Percentiles rank a stretch among this genome's conserved stretches.
phyloP scores from a whole-genome alignment of 2,888 invertebrate species.

The Venusia cambrica region DNA sequence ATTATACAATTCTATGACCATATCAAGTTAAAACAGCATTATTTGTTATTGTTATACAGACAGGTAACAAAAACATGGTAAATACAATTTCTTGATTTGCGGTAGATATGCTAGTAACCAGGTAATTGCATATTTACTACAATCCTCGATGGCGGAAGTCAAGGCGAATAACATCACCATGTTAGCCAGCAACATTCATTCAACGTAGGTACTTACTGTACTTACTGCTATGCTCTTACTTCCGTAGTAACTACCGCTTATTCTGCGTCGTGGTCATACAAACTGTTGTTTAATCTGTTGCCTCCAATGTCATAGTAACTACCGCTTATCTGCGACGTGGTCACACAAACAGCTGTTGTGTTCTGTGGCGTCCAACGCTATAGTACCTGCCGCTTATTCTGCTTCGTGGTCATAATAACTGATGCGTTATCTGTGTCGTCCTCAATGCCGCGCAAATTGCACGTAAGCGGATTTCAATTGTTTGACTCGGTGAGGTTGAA shows the following conservation, averaged over 20 bases:
- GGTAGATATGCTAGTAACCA: too few species aligned
- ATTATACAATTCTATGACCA: too few species aligned
- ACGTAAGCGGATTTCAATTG: conserved; percentile 32
- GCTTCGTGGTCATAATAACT: conserved; percentile 34
- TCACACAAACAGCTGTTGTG: conserved; percentile 3
- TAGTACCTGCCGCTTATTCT: conserved; percentile 7
- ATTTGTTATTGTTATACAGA: too few species aligned
- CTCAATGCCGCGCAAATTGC: conserved; percentile 66
- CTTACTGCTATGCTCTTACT: neutral
- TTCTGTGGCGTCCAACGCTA: too few species aligned
- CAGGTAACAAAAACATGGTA: too few species aligned
- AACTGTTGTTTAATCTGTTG: conserved; percentile 5
- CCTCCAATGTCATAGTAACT: conserved; percentile 10
- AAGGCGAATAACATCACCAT: conserved; percentile 67
- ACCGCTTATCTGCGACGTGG: conserved; percentile 33
- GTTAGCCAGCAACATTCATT: conserved; percentile 57
- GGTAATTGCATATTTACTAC: conserved; percentile 35
- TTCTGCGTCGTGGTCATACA: conserved; percentile 34
- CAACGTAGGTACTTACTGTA: conserved; percentile 28
- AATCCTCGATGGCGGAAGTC: conserved; percentile 63
- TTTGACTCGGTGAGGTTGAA: conserved; percentile 17
- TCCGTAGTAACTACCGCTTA: conserved; percentile 2
- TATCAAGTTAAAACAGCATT: too few species aligned
- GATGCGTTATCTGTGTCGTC: conserved; percentile 38
- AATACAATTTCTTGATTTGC: too few species aligned